Evolutionary conservation across 1,140 invertebrate species (phyloP).

Genomic region (Zaprionus capensis): DNA sequence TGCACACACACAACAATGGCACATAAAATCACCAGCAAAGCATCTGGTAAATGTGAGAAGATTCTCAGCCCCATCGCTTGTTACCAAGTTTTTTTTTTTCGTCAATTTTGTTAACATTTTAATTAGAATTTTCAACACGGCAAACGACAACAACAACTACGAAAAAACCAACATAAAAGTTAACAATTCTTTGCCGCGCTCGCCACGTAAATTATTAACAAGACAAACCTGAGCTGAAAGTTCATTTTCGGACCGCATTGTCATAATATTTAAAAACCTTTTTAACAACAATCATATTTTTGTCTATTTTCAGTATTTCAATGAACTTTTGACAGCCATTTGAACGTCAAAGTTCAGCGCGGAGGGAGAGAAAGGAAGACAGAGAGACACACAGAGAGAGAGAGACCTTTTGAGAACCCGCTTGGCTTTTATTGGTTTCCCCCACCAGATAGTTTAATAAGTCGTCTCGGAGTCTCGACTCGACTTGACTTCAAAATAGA

Average conservation of each 20-base stretch:
- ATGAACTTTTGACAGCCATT: conserved; percentile 44
- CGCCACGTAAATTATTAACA: conserved; percentile 28
- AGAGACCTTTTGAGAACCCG: not conserved
- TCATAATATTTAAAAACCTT: conserved; percentile 51
- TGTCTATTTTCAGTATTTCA: conserved; percentile 24
- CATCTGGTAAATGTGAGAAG: conserved; percentile 46
- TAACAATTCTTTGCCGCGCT: conserved; percentile 10
- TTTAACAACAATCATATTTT: conserved; percentile 13
- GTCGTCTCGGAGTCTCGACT: conserved; percentile 12
- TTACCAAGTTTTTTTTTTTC: conserved; percentile 10
- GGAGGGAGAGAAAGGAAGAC: not conserved
- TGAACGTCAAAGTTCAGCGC: conserved; percentile 44
- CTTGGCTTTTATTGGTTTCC: not conserved
- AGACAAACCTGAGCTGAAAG: conserved; percentile 14
- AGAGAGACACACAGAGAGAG: not conserved
- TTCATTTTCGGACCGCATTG: conserved; percentile 31
- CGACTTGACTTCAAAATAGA: conserved; percentile 23
- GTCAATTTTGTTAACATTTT: conserved; percentile 45
- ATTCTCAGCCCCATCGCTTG: conserved; percentile 35
- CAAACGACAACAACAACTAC: conserved; percentile 21
- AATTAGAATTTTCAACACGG: conserved; percentile 60
- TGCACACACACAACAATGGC: conserved; percentile 32
- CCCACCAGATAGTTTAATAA: conserved; percentile 31
- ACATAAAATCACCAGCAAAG: conserved; percentile 32
- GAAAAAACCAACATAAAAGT: conserved; percentile 23